Base-by-base conservation (phyloP, 2,113 vertebrate genomes). In the Ophiodon elongatus region DNA sequence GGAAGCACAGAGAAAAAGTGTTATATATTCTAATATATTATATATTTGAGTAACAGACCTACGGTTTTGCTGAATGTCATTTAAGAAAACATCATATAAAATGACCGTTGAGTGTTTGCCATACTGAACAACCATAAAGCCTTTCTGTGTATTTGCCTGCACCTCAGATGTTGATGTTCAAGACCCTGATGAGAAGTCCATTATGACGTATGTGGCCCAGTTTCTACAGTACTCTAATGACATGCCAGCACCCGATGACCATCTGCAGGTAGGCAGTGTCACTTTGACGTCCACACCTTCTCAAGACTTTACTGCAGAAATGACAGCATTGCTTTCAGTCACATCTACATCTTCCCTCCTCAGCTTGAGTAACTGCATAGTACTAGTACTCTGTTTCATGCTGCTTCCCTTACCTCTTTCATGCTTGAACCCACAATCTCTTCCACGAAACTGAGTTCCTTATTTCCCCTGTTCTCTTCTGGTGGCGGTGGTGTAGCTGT, bases 121-220 rank as follows among this genome's bases (percentile, higher is more conserved):
- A 41, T 10, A 57, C 35, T 29, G 35, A 54, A 37, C 47, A n/a
- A 17, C 17, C 43, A 21, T 59, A 35, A 64, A 47, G 23, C 15
- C 39, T n/a, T 25, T 64, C 4, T 76, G 5, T 79, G 8, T 62
- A 23, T 73, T 70, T n/a, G 17, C 13, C n/a, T 60, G 5, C 15
- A 9, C 52, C 27, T 7, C 87, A 99, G 98, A 99, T 86, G 93
- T 99, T 63, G 97, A 97, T 70, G 92, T 97, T 39, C 67, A 74
- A 43, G 92, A 96, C 89, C 97, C 97, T 0, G 98, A 99, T 87
- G 98, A 99, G 88, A 99, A 97, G 90, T 99, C 97, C 13, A 96
- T 99, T 62, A 98, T 99, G 96, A 98, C 96, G 0, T 98, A 98
- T 0, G 97, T 98, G 85, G 96, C 97, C 13, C 98, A 98, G 89